A percentile compares a stretch with the other conserved stretches of the same genome.
phyloP scores from a whole-genome alignment of 2,888 invertebrate species.

The Calameuta filiformis region DNA sequence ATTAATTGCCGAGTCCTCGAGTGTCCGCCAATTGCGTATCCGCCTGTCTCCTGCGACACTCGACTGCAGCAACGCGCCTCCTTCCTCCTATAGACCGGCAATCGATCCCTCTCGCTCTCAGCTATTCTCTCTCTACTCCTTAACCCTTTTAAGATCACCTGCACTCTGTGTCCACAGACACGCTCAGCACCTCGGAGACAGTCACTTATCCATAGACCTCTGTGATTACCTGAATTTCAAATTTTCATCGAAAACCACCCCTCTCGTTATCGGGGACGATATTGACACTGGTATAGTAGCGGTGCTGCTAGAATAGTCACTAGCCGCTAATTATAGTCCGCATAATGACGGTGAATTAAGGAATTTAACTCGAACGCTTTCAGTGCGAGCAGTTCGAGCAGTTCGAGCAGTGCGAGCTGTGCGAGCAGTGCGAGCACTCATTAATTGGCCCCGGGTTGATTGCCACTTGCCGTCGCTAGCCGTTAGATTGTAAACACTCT shows the following conservation, averaged over 20 bases:
- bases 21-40: conserved; percentile 44
- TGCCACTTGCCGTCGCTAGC: conserved; percentile 44
- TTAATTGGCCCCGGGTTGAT: conserved; percentile 53
- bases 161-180: not conserved
- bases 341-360: conserved; percentile 21
- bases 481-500: conserved; percentile 8
- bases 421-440: conserved; percentile 35
- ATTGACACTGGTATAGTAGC: not conserved
- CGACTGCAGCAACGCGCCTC: conserved; percentile 13
- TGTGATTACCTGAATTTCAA: not conserved
- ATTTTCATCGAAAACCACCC: not conserved
- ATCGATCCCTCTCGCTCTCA: not conserved
- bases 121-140: not conserved
- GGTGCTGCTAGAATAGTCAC: not conserved
- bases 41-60: conserved; percentile 50
- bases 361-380: conserved; percentile 12
- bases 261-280: not conserved
- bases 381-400: not conserved
- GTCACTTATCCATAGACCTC: not conserved
- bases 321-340: conserved; percentile 13
- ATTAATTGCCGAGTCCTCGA: conserved; percentile 48
- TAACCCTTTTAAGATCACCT: not conserved
- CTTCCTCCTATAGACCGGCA: not conserved
- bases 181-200: too few relatives aligned
- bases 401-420: conserved; percentile 21